These are phyloP conservation scores for Neomonachus schauinslandi DNA, from an alignment of 2,113 vertebrate genomes.

Conservation along the genomic window DNA sequence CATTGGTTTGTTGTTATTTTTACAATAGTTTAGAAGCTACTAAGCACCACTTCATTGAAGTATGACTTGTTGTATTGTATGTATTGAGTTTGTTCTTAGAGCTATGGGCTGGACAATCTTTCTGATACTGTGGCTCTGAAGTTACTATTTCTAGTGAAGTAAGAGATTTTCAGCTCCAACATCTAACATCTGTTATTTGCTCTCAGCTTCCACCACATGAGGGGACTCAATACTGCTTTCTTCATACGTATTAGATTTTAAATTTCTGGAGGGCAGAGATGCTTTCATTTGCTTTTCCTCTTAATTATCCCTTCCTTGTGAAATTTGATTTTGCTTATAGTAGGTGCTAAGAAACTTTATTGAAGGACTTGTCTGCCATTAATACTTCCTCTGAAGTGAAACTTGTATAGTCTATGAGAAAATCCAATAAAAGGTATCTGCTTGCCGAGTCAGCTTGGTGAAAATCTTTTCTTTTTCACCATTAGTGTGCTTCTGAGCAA, in stretches of 20 bases:
- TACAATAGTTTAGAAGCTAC: neutral
- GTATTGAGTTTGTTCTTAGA: neutral
- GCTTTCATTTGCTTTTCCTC: slow-evolving; percentile 38
- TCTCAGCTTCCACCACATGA: neutral
- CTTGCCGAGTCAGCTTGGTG: neutral
- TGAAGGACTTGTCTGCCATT: neutral
- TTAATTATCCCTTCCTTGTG: neutral
- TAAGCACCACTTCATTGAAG: neutral
- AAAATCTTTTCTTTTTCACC: neutral
- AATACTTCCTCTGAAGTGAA: neutral
- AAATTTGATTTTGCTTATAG: slow-evolving; percentile 13
- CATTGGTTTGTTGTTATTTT: neutral
- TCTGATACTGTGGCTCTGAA: neutral
- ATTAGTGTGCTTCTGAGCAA: neutral
- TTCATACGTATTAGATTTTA: neutral
- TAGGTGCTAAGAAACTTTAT: neutral
- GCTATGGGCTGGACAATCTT: neutral
- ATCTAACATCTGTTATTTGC: neutral
- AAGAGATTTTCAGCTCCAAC: neutral
- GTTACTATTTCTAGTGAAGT: neutral
- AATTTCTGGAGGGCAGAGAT: neutral
- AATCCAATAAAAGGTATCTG: neutral
- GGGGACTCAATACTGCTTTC: neutral
- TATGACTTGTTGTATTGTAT: neutral
- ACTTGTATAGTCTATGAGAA: neutral